Evolutionary conservation across 2,113 vertebrate species (phyloP).

Genomic region (Herpetotheres cachinnans): DNA sequence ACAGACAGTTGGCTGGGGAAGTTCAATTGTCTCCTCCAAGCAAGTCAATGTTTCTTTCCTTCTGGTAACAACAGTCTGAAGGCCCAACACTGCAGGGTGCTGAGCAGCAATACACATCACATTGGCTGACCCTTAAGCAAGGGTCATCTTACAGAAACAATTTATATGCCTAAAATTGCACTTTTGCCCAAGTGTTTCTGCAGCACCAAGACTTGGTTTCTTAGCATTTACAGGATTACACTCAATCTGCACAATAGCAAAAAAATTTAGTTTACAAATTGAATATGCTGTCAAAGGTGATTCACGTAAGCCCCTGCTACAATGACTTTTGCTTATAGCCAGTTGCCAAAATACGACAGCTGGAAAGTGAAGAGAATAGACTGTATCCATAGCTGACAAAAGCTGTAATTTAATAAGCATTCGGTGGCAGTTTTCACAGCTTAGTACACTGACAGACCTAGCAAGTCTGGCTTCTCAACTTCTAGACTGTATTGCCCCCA

Average conservation of each 20-base stretch:
- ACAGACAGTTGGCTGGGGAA: neutral
- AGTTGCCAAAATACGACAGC: conserved; percentile 8
- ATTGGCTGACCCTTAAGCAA: neutral
- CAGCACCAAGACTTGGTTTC: neutral
- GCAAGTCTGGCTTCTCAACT: neutral
- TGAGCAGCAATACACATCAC: neutral
- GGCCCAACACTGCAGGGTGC: neutral
- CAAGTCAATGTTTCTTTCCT: neutral
- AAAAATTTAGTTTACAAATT: neutral
- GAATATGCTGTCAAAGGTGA: neutral
- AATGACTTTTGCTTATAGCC: neutral
- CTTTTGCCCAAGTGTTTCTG: neutral
- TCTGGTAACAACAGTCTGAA: neutral
- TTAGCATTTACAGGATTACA: neutral
- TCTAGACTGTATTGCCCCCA: neutral
- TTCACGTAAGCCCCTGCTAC: neutral
- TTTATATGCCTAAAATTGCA: neutral
- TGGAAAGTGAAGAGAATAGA: neutral
- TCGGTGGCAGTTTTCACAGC: conserved; percentile 21
- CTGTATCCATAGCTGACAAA: conserved; percentile 9
- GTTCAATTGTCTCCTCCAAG: neutral
- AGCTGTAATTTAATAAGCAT: conserved; percentile 21
- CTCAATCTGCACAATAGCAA: neutral
- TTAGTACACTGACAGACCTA: neutral
- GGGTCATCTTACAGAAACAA: neutral